phyloP scores from a whole-genome alignment of 2,888 invertebrate genomes.

The Mactromeris polynyma region DNA sequence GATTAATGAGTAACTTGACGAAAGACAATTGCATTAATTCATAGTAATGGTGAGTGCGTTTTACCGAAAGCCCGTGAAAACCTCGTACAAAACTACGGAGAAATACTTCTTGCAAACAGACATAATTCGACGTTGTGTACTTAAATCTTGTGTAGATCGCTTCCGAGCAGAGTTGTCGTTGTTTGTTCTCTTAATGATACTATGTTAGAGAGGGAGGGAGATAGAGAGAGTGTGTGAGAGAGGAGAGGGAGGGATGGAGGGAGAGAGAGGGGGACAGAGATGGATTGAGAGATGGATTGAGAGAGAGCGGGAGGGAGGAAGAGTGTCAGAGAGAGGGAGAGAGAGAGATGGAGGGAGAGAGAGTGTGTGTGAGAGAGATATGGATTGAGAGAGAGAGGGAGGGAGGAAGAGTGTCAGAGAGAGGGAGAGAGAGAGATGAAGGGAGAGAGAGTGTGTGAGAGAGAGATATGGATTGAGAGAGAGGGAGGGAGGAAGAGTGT shows the following conservation, averaged over 20 bases:
- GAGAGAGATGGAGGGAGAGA: constrained; percentile 14
- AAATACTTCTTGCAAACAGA: too few relatives aligned
- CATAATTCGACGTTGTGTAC: too few relatives aligned
- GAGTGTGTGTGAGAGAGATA: neutral
- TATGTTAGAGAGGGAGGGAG: too few relatives aligned
- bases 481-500: neutral
- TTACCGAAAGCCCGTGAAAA: too few relatives aligned
- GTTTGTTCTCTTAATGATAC: too few relatives aligned
- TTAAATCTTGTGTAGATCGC: too few relatives aligned
- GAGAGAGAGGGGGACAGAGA: constrained; percentile 16
- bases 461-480: constrained; percentile 14
- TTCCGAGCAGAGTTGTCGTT: too few relatives aligned
- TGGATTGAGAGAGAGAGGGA: constrained; percentile 78
- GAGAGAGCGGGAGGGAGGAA: constrained; percentile 10
- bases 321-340: constrained; percentile 3
- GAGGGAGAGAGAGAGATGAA: constrained; percentile 26
- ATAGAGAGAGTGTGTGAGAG: too few relatives aligned
- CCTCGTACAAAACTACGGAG: too few relatives aligned
- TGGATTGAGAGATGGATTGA: neutral
- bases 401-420: constrained; percentile 77
- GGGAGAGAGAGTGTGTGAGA: constrained; percentile 18
- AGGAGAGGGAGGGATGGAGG: neutral
- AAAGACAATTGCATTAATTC: too few relatives aligned
- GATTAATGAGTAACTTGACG: too few relatives aligned
- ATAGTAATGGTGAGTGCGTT: too few relatives aligned